Conservation (phyloP, 2,888 invertebrate species). For the Andricus curvator region DNA sequence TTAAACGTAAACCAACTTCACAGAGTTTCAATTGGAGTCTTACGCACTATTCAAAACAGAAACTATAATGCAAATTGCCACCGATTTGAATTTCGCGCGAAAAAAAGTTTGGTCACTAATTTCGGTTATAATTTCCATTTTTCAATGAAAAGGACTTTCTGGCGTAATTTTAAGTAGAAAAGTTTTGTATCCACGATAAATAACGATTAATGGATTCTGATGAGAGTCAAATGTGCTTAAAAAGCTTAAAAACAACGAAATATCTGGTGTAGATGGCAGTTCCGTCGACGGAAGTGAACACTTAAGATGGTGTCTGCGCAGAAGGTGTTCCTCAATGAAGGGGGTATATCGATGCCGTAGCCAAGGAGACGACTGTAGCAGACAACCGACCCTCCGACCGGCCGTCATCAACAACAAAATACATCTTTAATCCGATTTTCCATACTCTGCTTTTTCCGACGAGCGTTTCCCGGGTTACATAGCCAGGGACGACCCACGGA, state of each 20-base stretch:
- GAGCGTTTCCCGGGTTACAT: slow-evolving; percentile 71
- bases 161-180: background rate
- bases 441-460: slow-evolving; percentile 59
- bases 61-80: background rate
- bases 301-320: background rate
- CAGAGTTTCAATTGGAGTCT: background rate
- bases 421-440: slow-evolving; percentile 60
- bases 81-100: background rate
- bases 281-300: background rate
- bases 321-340: background rate
- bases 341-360: slow-evolving; percentile 75
- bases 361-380: slow-evolving; percentile 77
- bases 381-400: slow-evolving; percentile 74
- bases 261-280: background rate
- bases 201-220: background rate
- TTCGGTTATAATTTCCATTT: background rate
- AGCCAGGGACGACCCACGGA: slow-evolving; percentile 57
- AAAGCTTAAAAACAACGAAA: background rate
- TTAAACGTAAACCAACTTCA: background rate
- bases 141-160: background rate
- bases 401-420: slow-evolving; percentile 68
- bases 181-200: background rate
- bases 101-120: background rate
- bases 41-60: background rate
- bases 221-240: background rate